Base-by-base conservation (phyloP, 2,113 vertebrate genomes). In the Menura novaehollandiae region DNA sequence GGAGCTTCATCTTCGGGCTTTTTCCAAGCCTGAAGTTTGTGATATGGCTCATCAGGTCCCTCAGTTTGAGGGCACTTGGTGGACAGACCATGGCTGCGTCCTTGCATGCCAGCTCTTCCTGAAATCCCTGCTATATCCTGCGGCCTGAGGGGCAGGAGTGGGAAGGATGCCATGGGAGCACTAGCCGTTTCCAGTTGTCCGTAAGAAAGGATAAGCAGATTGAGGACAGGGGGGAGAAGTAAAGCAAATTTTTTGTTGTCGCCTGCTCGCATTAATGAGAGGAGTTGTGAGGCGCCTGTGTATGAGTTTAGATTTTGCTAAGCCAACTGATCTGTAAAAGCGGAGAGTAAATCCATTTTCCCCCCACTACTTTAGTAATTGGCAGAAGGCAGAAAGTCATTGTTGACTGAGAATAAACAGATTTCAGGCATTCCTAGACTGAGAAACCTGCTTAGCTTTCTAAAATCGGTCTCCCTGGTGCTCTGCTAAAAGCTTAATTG, bases 401-500 rank as follows among this genome's bases (percentile, higher is more conserved):
- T 96, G 95, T 93, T 97, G 93, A 97, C 80, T 85, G 95, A 97
- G 92, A 97, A 96, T 97, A 91, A 96, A 95, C 89, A 91, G 94
- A 97, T 95, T 97, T 97, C 91, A 95, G 64, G 91, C 90, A 85
- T 88, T 95, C 95, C 91, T 87, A 85, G 79, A 93, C 93, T 89
- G 94, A 93, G 95, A 97, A 96, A 96, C 95, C 88, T 86, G 88
- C 97, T 95, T 94, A 85, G 88, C 87, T 95, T 94, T 96, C 93
- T 89, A 80, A 96, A 97, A 94, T 85, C 33, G 13, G 82, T 96
- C 81, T 97, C 73, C 88, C 86, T 93, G 80, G 95, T 96, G 87
- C 89, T 85, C 75, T 91, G 88, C 88, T 92, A 92, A 97, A 79
- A 91, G 93, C 73, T 81, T 97, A 96, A 96, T 96, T 97, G 94